Evolutionary conservation across 2,113 vertebrate genomes (phyloP).

Genomic region (Hystrix cristata): DNA sequence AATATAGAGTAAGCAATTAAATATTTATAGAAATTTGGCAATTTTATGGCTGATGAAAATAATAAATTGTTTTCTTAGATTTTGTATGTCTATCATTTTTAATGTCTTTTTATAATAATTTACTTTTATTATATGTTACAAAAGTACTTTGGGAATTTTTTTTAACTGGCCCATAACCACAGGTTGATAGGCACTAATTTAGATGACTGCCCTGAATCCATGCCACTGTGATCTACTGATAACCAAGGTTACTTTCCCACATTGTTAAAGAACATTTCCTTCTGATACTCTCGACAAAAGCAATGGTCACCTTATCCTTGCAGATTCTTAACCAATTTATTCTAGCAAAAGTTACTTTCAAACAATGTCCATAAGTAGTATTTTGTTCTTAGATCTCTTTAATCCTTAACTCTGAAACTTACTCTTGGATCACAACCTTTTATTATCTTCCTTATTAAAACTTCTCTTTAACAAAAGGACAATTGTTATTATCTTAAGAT

Average conservation of each 20-base stretch:
- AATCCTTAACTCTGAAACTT: conserved; percentile 23
- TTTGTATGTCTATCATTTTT: neutral
- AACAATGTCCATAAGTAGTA: neutral
- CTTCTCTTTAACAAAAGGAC: neutral
- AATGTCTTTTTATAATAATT: neutral
- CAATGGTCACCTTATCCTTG: neutral
- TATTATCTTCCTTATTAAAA: neutral
- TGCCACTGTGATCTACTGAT: neutral
- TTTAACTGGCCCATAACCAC: neutral
- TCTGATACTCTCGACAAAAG: neutral
- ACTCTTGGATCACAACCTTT: neutral
- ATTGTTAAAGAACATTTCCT: conserved; percentile 8
- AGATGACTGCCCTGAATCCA: neutral
- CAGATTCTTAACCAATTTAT: conserved; percentile 10
- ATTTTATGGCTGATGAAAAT: neutral
- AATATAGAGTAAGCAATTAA: neutral
- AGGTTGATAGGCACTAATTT: conserved; percentile 6
- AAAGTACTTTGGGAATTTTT: neutral
- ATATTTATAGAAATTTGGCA: conserved; percentile 2
- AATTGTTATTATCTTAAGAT: neutral
- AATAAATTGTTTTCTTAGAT: neutral
- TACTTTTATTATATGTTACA: neutral
- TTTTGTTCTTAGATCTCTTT: neutral
- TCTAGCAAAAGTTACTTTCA: conserved; percentile 39
- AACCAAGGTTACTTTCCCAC: neutral